These are phyloP conservation scores for Lutjanus erythropterus DNA, from an alignment of 2,113 vertebrate genomes.

Conservation along the genomic window DNA sequence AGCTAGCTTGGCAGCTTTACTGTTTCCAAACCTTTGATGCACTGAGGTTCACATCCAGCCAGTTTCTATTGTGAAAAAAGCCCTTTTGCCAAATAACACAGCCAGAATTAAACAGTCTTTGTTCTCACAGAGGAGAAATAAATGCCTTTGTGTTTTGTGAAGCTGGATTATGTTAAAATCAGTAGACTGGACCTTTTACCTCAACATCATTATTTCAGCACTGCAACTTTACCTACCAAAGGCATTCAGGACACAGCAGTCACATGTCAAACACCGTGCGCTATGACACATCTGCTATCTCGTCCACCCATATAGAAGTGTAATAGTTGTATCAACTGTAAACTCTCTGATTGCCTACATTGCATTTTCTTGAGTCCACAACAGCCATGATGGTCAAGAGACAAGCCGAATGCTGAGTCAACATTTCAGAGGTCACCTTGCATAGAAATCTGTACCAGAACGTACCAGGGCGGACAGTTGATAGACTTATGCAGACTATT, in stretches of 20 bases:
- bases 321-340: conserved; percentile 62
- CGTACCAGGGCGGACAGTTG: neutral
- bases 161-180: conserved; percentile 9
- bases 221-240: neutral
- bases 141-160: conserved; percentile 17
- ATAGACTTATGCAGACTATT: neutral
- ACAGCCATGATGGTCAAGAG: conserved; percentile 25
- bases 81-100: conserved; percentile 10
- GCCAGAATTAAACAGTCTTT: conserved; percentile 17
- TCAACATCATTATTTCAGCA: neutral
- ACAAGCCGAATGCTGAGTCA: conserved; percentile 32
- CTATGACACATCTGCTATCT: neutral
- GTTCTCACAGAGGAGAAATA: conserved; percentile 5
- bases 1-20: neutral
- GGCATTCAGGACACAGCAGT: neutral
- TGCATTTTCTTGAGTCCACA: conserved; percentile 54
- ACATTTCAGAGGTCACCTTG: conserved; percentile 64
- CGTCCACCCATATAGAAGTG: conserved; percentile 59
- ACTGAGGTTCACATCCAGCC: neutral
- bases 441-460: neutral
- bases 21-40: conserved; percentile 38
- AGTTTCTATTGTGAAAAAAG: conserved; percentile 14
- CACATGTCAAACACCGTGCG: neutral
- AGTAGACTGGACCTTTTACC: neutral
- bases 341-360: conserved; percentile 55